Percentiles rank a stretch among this genome's conserved stretches.
These are phyloP conservation scores for Cistogaster globosa DNA, from an alignment of 2,888 invertebrate species.

Conservation along the genomic window DNA sequence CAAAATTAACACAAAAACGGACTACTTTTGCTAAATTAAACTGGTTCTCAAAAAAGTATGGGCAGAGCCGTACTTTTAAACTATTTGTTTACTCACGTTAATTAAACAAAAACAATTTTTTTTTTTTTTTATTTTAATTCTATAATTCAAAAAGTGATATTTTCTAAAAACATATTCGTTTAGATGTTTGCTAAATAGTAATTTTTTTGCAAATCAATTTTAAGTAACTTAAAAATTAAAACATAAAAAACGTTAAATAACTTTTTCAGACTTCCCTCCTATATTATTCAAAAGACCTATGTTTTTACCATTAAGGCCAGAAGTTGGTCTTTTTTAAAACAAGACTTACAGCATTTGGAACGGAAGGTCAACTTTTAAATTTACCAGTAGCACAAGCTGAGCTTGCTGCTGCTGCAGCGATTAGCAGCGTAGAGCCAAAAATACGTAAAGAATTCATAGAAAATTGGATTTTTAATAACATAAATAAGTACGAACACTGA, in stretches of 20 bases:
- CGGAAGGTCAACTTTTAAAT: neutral
- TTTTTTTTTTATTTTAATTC: too few relatives aligned
- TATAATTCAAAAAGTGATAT: too few relatives aligned
- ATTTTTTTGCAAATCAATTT: neutral
- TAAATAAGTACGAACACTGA: constrained; percentile 40
- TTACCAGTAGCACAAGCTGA: neutral
- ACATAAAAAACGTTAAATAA: neutral
- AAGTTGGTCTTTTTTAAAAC: neutral
- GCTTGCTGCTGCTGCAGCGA: neutral
- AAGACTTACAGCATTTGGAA: neutral
- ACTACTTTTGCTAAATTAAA: too few relatives aligned
- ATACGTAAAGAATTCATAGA: constrained; percentile 87
- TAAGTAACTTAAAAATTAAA: neutral
- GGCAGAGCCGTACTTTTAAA: too few relatives aligned
- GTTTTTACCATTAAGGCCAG: too few relatives aligned
- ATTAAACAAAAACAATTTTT: too few relatives aligned
- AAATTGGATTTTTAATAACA: constrained; percentile 85
- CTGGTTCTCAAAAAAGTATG: too few relatives aligned
- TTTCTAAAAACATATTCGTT: too few relatives aligned
- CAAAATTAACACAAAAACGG: too few relatives aligned
- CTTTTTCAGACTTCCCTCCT: neutral
- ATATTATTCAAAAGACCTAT: neutral
- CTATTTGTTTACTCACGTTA: too few relatives aligned
- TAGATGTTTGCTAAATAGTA: neutral
- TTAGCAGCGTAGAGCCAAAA: constrained; percentile 31